phyloP scores from a whole-genome alignment of 2,797 vertebrate species.

The Mastacembelus armatus region DNA sequence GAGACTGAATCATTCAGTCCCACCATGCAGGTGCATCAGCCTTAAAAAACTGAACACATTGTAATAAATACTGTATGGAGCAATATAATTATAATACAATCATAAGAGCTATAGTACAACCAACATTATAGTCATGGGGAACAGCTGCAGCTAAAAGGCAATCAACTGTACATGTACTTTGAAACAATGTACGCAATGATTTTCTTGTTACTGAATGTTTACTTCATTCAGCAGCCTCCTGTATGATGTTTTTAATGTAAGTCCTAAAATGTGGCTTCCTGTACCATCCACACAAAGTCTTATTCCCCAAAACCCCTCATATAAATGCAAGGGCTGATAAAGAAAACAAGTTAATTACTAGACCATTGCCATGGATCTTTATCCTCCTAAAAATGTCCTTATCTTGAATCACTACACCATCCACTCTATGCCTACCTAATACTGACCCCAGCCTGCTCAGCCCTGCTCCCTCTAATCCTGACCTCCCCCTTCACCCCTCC shows the following conservation, averaged over 20 bases:
- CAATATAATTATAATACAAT: too few relatives aligned
- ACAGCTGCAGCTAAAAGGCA: too few relatives aligned
- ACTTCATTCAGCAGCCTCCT: background rate
- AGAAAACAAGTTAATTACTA: conserved; percentile 37
- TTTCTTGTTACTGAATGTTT: conserved; percentile 7
- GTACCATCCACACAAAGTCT: conserved; percentile 31
- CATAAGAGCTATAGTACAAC: too few relatives aligned
- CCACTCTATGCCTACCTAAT: conserved; percentile 67
- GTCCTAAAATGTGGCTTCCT: conserved; percentile 36
- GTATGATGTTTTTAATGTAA: conserved; percentile 35
- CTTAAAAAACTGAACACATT: too few relatives aligned
- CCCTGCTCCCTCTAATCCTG: conserved; percentile 59
- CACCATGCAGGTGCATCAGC: conserved; percentile 14
- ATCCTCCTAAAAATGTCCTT: conserved; percentile 66
- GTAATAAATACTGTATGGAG: background rate
- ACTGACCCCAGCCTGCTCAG: conserved; percentile 63
- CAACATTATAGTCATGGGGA: too few relatives aligned
- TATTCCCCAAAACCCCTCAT: conserved; percentile 36
- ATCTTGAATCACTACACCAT: conserved; percentile 54
- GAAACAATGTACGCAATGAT: background rate
- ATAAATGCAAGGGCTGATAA: conserved; percentile 42
- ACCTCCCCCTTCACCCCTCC: conserved; percentile 20
- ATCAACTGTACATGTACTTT: too few relatives aligned
- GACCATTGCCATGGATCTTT: conserved; percentile 56
- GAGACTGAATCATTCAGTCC: too few relatives aligned